Conservation (phyloP, 2,888 invertebrate species). For the Troides aeacus region DNA sequence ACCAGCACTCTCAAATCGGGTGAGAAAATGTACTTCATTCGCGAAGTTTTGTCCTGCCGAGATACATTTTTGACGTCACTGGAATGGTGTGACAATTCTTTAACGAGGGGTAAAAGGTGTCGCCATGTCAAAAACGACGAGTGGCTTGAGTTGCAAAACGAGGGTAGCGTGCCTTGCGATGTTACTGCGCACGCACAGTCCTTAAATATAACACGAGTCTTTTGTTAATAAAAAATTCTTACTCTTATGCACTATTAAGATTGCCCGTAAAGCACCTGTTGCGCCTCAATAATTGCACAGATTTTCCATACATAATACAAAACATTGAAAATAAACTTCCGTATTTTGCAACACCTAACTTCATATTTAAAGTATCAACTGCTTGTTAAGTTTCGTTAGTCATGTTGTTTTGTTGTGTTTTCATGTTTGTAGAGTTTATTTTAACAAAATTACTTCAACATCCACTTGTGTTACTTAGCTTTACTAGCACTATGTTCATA, state of each 20-base stretch:
- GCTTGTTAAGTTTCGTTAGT: not conserved
- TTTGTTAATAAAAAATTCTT: not conserved
- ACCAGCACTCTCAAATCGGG: conserved; percentile 62
- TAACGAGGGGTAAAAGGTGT: conserved; percentile 68
- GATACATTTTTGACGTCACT: conserved; percentile 71
- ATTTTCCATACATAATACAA: not conserved
- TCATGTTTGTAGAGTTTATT: too few relatives aligned
- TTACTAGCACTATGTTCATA: too few relatives aligned
- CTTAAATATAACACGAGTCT: conserved; percentile 10
- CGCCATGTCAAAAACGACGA: conserved; percentile 64
- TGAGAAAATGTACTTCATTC: conserved; percentile 73
- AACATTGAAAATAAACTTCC: too few relatives aligned
- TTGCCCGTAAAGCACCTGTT: not conserved
- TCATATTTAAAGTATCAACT: not conserved
- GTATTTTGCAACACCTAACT: not conserved
- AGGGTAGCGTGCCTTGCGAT: conserved; percentile 52
- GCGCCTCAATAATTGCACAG: not conserved
- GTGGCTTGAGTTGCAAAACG: conserved; percentile 64
- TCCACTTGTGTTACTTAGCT: too few relatives aligned
- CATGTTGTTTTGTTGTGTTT: too few relatives aligned
- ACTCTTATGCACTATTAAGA: not conserved
- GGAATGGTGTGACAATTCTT: conserved; percentile 75
- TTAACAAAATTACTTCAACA: too few relatives aligned
- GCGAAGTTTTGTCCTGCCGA: conserved; percentile 66
- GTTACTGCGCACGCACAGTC: conserved; percentile 36